A percentile compares a stretch with the other conserved stretches of the same genome.
phyloP scores from a whole-genome alignment of 1,140 invertebrate species.

The Nasonia giraulti region DNA sequence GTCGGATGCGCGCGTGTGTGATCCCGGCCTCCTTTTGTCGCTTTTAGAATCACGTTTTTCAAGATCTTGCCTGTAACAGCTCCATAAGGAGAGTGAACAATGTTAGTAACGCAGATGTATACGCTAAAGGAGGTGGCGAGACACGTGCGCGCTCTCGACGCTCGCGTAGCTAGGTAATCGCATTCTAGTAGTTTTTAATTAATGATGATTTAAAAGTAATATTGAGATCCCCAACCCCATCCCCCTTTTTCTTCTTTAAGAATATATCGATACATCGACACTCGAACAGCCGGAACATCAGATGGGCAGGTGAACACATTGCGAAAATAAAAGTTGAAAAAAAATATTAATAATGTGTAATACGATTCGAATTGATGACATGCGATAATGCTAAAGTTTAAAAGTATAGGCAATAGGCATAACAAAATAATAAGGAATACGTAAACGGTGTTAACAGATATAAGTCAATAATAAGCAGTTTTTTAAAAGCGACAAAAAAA shows the following conservation, averaged over 20 bases:
- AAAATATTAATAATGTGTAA: slow-evolving; percentile 21
- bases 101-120: neutral
- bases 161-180: slow-evolving; percentile 50
- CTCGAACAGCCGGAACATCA: slow-evolving; percentile 50
- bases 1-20: slow-evolving; percentile 50
- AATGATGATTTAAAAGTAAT: slow-evolving; percentile 47
- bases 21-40: neutral
- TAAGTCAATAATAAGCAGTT: slow-evolving; percentile 51
- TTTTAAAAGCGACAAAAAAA: slow-evolving; percentile 37
- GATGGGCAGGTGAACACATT: slow-evolving; percentile 37
- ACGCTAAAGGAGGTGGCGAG: slow-evolving; percentile 25
- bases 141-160: slow-evolving; percentile 50
- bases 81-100: neutral
- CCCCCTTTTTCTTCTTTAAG: slow-evolving; percentile 54
- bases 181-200: slow-evolving; percentile 54
- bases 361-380: slow-evolving; percentile 49
- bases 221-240: slow-evolving; percentile 12
- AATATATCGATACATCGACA: slow-evolving; percentile 53
- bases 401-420: slow-evolving; percentile 51
- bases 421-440: slow-evolving; percentile 48
- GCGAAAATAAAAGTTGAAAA: slow-evolving; percentile 42
- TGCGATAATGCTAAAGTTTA: slow-evolving; percentile 47
- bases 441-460: slow-evolving; percentile 49
- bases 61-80: neutral
- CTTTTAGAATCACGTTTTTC: neutral